phyloP scores from a whole-genome alignment of 2,888 invertebrate species.

The Gari tellinella region DNA sequence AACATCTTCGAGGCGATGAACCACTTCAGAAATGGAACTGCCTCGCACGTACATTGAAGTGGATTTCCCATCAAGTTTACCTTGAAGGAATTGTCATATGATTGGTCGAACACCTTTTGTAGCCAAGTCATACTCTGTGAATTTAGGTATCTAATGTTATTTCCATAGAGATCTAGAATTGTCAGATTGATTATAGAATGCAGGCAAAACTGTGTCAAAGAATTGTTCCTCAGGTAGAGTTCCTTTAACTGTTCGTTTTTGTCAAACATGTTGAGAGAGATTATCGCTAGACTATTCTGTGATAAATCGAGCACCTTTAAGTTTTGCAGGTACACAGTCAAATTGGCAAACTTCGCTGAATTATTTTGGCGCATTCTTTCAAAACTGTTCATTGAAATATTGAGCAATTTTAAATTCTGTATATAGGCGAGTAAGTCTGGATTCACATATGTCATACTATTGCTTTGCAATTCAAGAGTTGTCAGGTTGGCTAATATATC shows the following conservation, averaged over 20 bases:
- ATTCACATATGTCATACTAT: conserved; percentile 1
- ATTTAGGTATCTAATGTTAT: neutral
- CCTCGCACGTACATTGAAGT: too few species aligned
- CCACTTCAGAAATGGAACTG: too few species aligned
- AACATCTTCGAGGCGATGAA: too few species aligned
- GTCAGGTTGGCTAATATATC: neutral
- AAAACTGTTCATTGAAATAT: neutral
- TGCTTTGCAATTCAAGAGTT: neutral
- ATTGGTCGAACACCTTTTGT: neutral
- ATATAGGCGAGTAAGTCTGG: neutral
- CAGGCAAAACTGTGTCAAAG: too few species aligned
- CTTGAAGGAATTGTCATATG: too few species aligned
- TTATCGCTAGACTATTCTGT: neutral
- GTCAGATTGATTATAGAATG: too few species aligned
- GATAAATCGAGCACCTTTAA: neutral
- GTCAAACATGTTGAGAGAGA: neutral
- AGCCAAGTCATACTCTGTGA: neutral
- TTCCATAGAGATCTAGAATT: neutral
- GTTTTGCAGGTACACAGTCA: neutral
- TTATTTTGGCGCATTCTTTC: neutral
- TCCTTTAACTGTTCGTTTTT: neutral
- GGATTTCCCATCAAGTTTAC: too few species aligned
- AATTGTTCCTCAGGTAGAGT: too few species aligned
- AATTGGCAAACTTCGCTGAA: neutral
- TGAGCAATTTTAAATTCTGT: neutral